Percentiles rank a stretch among this genome's conserved stretches.
Evolutionary conservation across 2,888 invertebrate genomes (phyloP).

Genomic region (Strigamia crassipes): DNA sequence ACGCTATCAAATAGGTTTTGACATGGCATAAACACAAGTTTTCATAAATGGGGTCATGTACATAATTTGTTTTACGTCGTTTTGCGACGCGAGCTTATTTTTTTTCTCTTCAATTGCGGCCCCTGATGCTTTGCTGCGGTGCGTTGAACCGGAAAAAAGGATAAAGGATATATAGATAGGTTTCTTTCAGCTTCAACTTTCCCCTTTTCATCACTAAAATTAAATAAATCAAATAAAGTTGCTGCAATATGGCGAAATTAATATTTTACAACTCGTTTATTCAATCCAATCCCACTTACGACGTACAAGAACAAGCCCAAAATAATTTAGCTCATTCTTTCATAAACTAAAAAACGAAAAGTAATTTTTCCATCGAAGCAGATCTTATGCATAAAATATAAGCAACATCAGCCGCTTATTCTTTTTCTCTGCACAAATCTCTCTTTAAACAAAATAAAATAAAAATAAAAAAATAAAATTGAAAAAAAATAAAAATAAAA

Average conservation of each 20-base stretch:
- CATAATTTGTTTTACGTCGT: background rate
- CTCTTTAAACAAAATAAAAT: background rate
- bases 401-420: background rate
- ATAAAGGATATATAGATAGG: too few species aligned
- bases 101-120: too few species aligned
- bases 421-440: background rate
- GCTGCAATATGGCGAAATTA: background rate
- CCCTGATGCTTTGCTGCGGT: too few species aligned
- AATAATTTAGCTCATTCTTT: background rate
- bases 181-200: too few species aligned
- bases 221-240: background rate
- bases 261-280: background rate
- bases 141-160: too few species aligned
- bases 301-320: background rate
- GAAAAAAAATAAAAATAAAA: background rate
- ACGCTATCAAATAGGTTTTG: background rate
- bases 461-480: background rate
- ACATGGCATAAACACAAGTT: background rate
- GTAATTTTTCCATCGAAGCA: slow-evolving; percentile 1
- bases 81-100: background rate
- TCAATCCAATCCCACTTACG: background rate
- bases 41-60: background rate
- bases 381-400: background rate
- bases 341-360: background rate
- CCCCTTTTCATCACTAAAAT: background rate